A percentile compares a stretch with the other conserved stretches of the same genome.
phyloP scores from a whole-genome alignment of 2,113 vertebrate genomes.

The Blennius ocellaris region DNA sequence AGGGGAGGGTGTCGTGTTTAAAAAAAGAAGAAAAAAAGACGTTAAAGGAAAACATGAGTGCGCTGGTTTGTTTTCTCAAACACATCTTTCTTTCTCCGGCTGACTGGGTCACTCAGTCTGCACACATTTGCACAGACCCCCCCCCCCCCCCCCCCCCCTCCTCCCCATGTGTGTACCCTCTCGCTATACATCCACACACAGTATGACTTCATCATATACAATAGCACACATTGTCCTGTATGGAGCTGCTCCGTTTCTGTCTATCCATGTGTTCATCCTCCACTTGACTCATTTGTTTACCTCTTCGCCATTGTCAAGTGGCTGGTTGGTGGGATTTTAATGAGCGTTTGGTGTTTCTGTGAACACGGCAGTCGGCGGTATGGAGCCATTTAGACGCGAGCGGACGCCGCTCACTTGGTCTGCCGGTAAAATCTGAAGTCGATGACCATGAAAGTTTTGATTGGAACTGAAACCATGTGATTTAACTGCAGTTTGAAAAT shows the following conservation, averaged over 20 bases:
- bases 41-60: slow-evolving; percentile 32
- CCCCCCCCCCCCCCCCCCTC: slow-evolving; percentile 13
- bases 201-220: slow-evolving; percentile 68
- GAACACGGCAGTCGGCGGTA: not conserved
- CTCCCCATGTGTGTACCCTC: not conserved
- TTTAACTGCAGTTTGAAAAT: too few relatives aligned
- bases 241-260: slow-evolving; percentile 18
- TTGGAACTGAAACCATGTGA: too few relatives aligned
- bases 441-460: too few relatives aligned
- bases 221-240: slow-evolving; percentile 53
- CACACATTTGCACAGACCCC: slow-evolving; percentile 60
- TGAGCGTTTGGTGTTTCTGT: slow-evolving; percentile 32
- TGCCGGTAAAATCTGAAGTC: too few relatives aligned
- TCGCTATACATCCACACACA: slow-evolving; percentile 20
- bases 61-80: slow-evolving; percentile 46
- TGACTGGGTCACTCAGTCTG: slow-evolving; percentile 4
- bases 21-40: slow-evolving; percentile 4
- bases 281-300: slow-evolving; percentile 49
- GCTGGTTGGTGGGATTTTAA: slow-evolving; percentile 31
- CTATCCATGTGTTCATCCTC: slow-evolving; percentile 1
- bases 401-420: too few relatives aligned
- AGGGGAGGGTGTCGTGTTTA: slow-evolving; percentile 20
- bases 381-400: not conserved
- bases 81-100: slow-evolving; percentile 32
- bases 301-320: slow-evolving; percentile 49